Evolutionary conservation across 2,888 invertebrate genomes (phyloP).

Genomic region (Coremacera marginata): DNA sequence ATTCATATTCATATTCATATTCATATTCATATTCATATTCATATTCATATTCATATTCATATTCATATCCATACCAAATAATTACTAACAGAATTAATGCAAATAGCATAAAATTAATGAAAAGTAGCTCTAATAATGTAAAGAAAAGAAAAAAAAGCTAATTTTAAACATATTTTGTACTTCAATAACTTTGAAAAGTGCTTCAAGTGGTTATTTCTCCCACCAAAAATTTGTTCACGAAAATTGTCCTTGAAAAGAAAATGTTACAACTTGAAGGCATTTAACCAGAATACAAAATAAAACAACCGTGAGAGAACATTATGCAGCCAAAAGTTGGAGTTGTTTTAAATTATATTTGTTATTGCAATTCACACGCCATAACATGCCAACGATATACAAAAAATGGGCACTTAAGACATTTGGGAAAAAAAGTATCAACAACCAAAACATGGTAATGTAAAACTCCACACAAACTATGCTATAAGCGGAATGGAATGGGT

Average conservation of each 20-base stretch:
- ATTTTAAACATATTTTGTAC: too few relatives aligned
- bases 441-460: too few relatives aligned
- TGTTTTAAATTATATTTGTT: constrained; percentile 26
- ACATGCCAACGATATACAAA: not conserved
- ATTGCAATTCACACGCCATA: constrained; percentile 27
- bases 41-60: too few relatives aligned
- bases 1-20: too few relatives aligned
- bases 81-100: too few relatives aligned
- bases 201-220: not conserved
- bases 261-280: constrained; percentile 15
- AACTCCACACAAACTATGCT: not conserved
- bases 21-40: too few relatives aligned
- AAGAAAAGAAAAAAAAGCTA: too few relatives aligned
- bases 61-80: too few relatives aligned
- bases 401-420: not conserved
- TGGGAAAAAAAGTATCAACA: not conserved
- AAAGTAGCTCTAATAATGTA: too few relatives aligned
- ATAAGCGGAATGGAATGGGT: not conserved
- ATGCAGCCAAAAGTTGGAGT: constrained; percentile 1
- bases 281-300: not conserved
- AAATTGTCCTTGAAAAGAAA: constrained; percentile 13
- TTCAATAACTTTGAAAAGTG: constrained; percentile 14
- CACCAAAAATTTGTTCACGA: not conserved
- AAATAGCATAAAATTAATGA: too few relatives aligned
- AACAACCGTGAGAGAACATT: not conserved